Conservation (phyloP, 1,140 invertebrate species). For the Rhopalosiphum padi region DNA sequence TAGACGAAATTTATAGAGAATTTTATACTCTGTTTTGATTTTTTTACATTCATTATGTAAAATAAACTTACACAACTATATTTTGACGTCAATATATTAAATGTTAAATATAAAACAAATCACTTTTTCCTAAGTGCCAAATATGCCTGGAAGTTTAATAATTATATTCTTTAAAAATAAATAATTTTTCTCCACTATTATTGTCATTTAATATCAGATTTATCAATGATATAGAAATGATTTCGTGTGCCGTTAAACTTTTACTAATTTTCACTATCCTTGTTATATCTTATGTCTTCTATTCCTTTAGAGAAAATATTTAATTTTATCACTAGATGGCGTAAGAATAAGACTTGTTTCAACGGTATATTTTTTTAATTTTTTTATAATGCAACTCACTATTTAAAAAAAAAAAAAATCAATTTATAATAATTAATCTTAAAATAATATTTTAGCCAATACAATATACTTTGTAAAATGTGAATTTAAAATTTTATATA, state of each 20-base stretch:
- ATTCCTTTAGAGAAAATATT: background rate
- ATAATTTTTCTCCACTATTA: background rate
- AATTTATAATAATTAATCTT: constrained; percentile 12
- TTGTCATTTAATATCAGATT: background rate
- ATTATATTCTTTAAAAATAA: background rate
- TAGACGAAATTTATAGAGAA: too few species aligned
- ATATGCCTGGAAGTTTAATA: background rate
- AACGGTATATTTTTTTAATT: background rate
- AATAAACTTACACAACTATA: background rate
- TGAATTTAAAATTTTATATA: background rate
- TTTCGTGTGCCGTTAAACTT: background rate
- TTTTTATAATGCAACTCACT: background rate
- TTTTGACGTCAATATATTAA: too few species aligned
- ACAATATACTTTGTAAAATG: background rate
- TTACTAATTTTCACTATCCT: background rate
- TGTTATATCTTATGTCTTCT: too few species aligned
- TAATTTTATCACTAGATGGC: background rate
- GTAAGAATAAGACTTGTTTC: background rate
- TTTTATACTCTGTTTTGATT: too few species aligned
- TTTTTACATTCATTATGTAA: too few species aligned
- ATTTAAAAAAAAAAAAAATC: background rate
- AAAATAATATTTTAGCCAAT: background rate
- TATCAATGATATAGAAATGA: background rate
- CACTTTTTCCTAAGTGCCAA: too few species aligned
- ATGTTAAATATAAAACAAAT: too few species aligned